Evolutionary conservation across 2,888 invertebrate species (phyloP).

Genomic region (Lochmaea crataegi): DNA sequence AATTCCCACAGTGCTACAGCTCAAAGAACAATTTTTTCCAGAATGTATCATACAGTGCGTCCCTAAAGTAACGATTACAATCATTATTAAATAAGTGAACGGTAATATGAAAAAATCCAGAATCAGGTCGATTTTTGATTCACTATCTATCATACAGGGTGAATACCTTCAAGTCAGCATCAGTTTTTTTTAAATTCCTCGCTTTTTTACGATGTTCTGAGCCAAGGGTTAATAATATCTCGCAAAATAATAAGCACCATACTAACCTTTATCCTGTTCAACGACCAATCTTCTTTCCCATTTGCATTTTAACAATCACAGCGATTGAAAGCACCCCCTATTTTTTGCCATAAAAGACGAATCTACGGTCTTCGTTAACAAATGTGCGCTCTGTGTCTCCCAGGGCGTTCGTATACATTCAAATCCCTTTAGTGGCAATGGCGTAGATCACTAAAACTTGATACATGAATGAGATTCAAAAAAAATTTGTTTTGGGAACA

Average conservation of each 20-base stretch:
- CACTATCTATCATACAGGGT: no score
- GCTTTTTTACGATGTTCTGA: slow-evolving; percentile 5
- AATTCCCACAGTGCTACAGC: slow-evolving; percentile 47
- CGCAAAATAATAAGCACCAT: slow-evolving; percentile 13
- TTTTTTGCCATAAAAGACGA: slow-evolving; percentile 35
- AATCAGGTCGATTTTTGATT: no score
- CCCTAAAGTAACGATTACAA: background rate
- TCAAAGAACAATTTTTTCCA: slow-evolving; percentile 23
- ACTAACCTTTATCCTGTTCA: slow-evolving; percentile 27
- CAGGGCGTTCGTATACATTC: slow-evolving; percentile 58
- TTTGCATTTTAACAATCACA: slow-evolving; percentile 40
- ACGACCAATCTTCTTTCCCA: slow-evolving; percentile 38
- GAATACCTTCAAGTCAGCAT: no score
- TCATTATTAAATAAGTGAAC: no score
- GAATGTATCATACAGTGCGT: background rate
- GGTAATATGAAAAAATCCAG: no score
- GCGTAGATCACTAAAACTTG: slow-evolving; percentile 17
- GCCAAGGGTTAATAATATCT: slow-evolving; percentile 23
- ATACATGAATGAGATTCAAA: background rate
- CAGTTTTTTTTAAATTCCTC: no score
- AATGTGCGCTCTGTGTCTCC: slow-evolving; percentile 53
- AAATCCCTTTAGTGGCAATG: slow-evolving; percentile 56
- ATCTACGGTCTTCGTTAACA: slow-evolving; percentile 45
- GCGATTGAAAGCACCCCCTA: slow-evolving; percentile 24
- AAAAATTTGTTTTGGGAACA: no score